Base-by-base conservation (phyloP, 2,113 vertebrate genomes). In the Camarhynchus parvulus region DNA sequence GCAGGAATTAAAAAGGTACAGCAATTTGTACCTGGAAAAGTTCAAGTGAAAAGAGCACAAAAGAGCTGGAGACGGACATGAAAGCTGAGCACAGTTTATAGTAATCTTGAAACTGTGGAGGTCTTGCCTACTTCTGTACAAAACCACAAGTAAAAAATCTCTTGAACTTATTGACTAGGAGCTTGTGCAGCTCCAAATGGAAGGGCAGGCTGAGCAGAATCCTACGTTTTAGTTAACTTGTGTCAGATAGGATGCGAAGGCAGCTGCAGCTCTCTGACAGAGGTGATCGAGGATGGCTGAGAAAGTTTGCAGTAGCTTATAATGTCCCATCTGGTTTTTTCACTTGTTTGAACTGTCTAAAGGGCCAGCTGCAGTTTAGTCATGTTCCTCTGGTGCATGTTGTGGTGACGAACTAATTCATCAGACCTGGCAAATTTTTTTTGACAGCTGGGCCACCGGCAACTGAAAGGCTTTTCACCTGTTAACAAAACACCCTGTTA, bases 381-480 rank as follows among this genome's bases (percentile, higher is more conserved):
- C 98, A 99, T 98, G 98, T 99, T 99, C 97, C 99, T 99, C 98
- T 99, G 99, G 97, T 99, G 99, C 99, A 99, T 99, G 98, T 99
- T 99, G 98, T 99, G 99, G 94, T 99, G 99, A 91, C 99, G 99
- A 96, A 99, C 99, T 97, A 99, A 98, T 97, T 99, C 99, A 80
- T 99, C 99, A 77, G 99, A 99, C 87, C 99, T 98, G 95, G 99
- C 99, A 98, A 99, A 99, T 98, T 99, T 99, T 98, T 99, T 99
- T 98, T 99, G 99, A 98, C 99, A 99, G 97, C 98, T 99, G 94
- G 99, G 99, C 99, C 99, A 99, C 97, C 99, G 98, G 96, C 99
- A 99, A 95, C 98, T 99, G 97, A 99, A 99, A 77, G 99, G 99
- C 97, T 99, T 99, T 98, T 99, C 99, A 98, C 99, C 99, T 99